phyloP scores from a whole-genome alignment of 2,113 vertebrate species.

The Aptenodytes patagonicus region DNA sequence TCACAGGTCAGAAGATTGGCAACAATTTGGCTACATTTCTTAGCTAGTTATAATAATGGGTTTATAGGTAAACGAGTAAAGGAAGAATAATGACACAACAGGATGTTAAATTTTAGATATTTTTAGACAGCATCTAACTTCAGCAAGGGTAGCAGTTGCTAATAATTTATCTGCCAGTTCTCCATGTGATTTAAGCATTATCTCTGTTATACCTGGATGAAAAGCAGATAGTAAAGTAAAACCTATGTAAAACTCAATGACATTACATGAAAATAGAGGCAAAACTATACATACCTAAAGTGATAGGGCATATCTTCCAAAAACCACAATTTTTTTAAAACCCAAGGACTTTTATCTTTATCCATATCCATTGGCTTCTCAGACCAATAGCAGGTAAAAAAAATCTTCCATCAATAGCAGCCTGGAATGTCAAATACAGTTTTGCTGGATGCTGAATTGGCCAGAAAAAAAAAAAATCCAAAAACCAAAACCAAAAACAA shows the following conservation, averaged over 20 bases:
- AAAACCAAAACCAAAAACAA: no score
- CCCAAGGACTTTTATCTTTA: not conserved
- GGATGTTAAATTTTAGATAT: not conserved
- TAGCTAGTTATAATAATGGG: not conserved
- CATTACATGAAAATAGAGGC: not conserved
- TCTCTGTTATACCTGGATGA: not conserved
- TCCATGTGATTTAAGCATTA: not conserved
- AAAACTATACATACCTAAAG: not conserved
- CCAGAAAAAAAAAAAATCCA: no score
- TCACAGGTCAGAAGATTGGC: not conserved
- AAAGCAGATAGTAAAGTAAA: not conserved
- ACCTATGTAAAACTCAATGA: not conserved
- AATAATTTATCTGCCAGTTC: not conserved
- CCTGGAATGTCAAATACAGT: not conserved
- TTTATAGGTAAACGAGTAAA: not conserved
- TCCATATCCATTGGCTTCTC: not conserved
- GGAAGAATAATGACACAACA: not conserved
- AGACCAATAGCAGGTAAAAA: not conserved
- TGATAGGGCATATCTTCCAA: not conserved
- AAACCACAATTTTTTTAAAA: fast-evolving
- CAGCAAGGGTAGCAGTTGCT: not conserved
- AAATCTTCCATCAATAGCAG: not conserved
- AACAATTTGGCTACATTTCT: not conserved
- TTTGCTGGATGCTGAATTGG: not conserved
- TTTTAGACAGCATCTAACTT: not conserved